Evolutionary conservation across 1,140 invertebrate genomes (phyloP).

Genomic region (Magallana gigas): DNA sequence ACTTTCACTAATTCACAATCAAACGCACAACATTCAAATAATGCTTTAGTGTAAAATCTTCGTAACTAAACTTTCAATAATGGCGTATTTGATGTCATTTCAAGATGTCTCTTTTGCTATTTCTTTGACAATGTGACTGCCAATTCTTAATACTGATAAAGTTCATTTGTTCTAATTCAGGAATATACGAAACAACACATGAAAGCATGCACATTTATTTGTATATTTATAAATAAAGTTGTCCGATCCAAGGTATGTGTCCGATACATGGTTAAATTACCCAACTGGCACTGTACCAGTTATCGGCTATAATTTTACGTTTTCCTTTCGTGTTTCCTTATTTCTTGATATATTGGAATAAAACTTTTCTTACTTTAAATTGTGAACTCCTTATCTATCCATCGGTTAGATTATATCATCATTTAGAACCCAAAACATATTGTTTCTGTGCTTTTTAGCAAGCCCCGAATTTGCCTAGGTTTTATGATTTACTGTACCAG

Average conservation of each 20-base stretch:
- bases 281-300: too few relatives aligned
- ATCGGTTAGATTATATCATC: too few relatives aligned
- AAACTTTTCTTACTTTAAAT: too few relatives aligned
- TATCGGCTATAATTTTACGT: too few relatives aligned
- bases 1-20: not conserved
- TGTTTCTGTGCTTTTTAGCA: too few relatives aligned
- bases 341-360: too few relatives aligned
- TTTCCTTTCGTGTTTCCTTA: too few relatives aligned
- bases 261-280: not conserved
- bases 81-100: conserved; percentile 5
- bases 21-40: conserved; percentile 6
- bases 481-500: too few relatives aligned
- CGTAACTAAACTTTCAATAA: not conserved
- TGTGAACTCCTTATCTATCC: too few relatives aligned
- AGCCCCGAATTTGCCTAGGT: too few relatives aligned
- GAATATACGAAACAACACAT: not conserved
- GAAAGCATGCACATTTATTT: not conserved
- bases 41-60: conserved; percentile 6
- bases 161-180: not conserved
- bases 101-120: not conserved
- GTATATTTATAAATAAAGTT: not conserved
- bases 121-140: not conserved
- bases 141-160: conserved; percentile 1
- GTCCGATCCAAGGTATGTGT: not conserved
- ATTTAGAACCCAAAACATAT: too few relatives aligned